Conservation (phyloP, 2,888 invertebrate species). For the Steinernema carpocapsae region DNA sequence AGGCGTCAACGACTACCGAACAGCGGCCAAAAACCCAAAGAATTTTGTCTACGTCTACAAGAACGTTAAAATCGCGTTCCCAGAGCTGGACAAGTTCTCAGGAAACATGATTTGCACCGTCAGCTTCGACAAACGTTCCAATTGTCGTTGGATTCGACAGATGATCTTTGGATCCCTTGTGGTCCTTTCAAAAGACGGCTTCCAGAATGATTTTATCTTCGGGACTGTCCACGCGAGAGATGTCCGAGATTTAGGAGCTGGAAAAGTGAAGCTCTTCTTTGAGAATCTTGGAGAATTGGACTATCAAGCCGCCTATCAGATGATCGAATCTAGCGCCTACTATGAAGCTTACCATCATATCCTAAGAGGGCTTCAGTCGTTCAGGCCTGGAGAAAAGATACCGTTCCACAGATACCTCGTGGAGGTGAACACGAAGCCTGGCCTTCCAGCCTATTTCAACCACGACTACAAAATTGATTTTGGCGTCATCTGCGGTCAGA, state of each 20-base stretch:
- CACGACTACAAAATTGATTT: neutral
- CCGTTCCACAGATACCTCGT: conserved; percentile 68
- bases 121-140: conserved; percentile 22
- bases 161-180: conserved; percentile 79
- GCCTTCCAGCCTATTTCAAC: conserved; percentile 50
- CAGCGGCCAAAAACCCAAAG: conserved; percentile 14
- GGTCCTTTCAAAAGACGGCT: conserved; percentile 78
- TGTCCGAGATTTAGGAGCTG: conserved; percentile 72
- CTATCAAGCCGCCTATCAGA: conserved; percentile 68
- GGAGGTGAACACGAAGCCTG: conserved; percentile 47
- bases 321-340: conserved; percentile 81
- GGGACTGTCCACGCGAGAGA: conserved; percentile 77
- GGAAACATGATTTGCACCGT: conserved; percentile 49
- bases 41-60: conserved; percentile 42
- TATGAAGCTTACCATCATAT: conserved; percentile 84
- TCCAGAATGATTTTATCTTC: conserved; percentile 76
- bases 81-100: conserved; percentile 44
- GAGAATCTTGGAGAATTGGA: conserved; percentile 33
- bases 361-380: conserved; percentile 73
- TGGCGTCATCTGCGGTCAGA: neutral
- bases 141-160: conserved; percentile 70
- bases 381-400: conserved; percentile 58
- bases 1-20: conserved; percentile 72
- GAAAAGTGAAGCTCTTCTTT: conserved; percentile 62
- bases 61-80: conserved; percentile 43